Base-by-base conservation (phyloP, 2,113 vertebrate genomes). In the Hymenochirus boettgeri region DNA sequence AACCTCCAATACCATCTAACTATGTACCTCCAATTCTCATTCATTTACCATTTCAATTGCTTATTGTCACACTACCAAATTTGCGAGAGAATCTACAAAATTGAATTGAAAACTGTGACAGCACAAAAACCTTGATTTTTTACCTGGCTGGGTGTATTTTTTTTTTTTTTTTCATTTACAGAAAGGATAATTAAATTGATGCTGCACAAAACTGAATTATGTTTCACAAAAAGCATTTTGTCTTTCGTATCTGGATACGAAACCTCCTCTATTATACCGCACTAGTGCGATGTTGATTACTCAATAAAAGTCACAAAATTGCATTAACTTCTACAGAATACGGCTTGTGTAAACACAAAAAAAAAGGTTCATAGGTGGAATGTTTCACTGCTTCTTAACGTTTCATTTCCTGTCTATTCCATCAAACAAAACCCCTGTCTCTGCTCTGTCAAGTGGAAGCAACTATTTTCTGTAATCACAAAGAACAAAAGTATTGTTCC, bases 401-500 rank as follows among this genome's bases (percentile, higher is more conserved):
- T 70, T 78, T 65, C 47, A 57, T 84, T 85, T 85, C 82, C 83
- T 80, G 65, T 29, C 57, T 21, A 23, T 80, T 79, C 78, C 77
- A 72, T 65, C 72, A 70, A 89, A 90, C 85, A 86, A 85, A 85
- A 86, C 84, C 75, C 3, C 80, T 86, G 82, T 87, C 75, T 76
- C 70, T 73, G 84, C 73, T 86, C 86, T 86, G 82, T 88, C 83
- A 88, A 87, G 85, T 87, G 86, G 84, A 90, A 65, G 69, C 81
- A 80, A 86, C 82, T 75, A 73, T 73, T 85, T 80, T 77, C 77
- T 82, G 80, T 77, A 81, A 82, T 83, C 80, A 79, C 76, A 83
- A 86, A 85, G 79, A 89, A 89, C 78, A 74, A 69, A 78, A 53
- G 76, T 79, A 83, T 88, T 89, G 84, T 89, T 82, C 81, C 74